Evolutionary conservation across 2,888 invertebrate genomes (phyloP).

Genomic region (Diarsia mendica): DNA sequence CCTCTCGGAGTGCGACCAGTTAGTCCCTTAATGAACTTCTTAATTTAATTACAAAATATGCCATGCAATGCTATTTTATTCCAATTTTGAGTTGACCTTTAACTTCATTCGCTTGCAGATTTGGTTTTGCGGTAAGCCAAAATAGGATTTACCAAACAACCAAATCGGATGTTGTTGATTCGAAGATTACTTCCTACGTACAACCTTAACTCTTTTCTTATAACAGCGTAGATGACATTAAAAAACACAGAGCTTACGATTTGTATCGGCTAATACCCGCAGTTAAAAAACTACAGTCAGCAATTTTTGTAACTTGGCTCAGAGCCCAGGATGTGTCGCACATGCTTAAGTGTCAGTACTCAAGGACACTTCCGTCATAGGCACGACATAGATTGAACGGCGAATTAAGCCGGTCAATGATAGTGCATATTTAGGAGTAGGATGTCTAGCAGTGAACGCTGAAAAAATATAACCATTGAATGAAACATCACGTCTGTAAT

Average conservation of each 20-base stretch:
- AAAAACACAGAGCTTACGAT: neutral
- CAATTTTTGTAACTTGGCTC: slow-evolving; percentile 33
- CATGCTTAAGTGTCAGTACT: slow-evolving; percentile 42
- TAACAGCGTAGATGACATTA: neutral
- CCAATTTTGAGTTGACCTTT: neutral
- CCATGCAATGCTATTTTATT: neutral
- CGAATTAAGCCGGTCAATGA: neutral
- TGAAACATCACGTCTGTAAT: neutral
- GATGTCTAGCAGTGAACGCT: neutral
- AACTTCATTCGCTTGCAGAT: too few relatives aligned
- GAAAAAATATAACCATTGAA: neutral
- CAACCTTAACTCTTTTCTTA: neutral
- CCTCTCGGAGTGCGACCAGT: too few relatives aligned
- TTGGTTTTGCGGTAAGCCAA: too few relatives aligned
- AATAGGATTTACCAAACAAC: neutral
- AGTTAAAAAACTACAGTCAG: slow-evolving; percentile 18
- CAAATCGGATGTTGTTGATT: neutral
- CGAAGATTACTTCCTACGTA: neutral
- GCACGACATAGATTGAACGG: neutral
- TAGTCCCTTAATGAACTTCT: neutral
- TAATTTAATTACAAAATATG: neutral
- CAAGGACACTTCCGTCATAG: neutral
- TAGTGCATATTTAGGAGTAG: neutral
- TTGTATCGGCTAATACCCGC: neutral
- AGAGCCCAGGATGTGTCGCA: slow-evolving; percentile 11